These are phyloP conservation scores for Hystrix cristata DNA, from an alignment of 2,113 vertebrate species.

Conservation along the genomic window DNA sequence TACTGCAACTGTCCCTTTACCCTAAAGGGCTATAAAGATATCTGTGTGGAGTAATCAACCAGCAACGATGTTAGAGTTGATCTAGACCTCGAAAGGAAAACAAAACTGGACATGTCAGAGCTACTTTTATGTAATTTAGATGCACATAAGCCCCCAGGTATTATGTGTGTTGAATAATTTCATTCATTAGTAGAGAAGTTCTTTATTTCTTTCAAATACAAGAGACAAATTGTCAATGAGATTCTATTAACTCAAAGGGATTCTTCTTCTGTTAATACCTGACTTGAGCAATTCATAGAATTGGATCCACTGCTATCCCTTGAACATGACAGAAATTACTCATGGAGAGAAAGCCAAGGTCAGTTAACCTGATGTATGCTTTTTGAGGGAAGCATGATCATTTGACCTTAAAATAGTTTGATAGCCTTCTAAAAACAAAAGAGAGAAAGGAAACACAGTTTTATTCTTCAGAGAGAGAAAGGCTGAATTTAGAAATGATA, in stretches of 20 bases:
- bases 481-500: neutral
- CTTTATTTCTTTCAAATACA: neutral
- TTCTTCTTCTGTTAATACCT: constrained; percentile 20
- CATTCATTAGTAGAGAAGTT: constrained; percentile 10
- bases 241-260: neutral
- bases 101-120: neutral
- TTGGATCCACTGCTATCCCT: neutral
- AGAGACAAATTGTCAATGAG: neutral
- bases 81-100: neutral
- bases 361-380: constrained; percentile 37
- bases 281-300: neutral
- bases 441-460: neutral
- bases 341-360: neutral
- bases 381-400: constrained; percentile 65
- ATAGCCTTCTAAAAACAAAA: constrained; percentile 62
- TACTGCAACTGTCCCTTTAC: neutral
- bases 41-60: neutral
- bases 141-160: neutral
- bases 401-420: constrained; percentile 58
- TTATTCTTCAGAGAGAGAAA: constrained; percentile 24
- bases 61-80: neutral
- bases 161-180: neutral
- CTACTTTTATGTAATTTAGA: neutral
- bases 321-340: neutral
- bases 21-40: neutral